Evolutionary conservation across 2,113 vertebrate genomes (phyloP), one percentile per base, ranked within the genome.

Genomic region (Galbula dea): DNA sequence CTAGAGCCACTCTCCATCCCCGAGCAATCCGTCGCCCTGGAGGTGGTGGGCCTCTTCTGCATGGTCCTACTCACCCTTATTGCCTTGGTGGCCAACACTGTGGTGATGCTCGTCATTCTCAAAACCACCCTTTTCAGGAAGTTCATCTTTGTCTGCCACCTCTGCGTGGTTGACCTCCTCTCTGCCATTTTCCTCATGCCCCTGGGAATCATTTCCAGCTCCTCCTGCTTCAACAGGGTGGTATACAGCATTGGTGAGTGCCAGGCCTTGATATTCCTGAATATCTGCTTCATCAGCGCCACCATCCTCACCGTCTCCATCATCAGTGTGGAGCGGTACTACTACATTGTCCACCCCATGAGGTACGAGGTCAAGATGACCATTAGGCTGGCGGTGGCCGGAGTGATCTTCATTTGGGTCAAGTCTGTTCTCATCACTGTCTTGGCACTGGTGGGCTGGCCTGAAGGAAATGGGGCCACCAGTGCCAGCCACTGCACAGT

Each of bases 321-420:
- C 57, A 99, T 99, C 94, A 99, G 98, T 0, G 97, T 99, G n/a
- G 99, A 99, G 93, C 97, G 99, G 34, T 99, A 98, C 96, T 99
- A 99, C 94, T 98, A 99, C 95, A 99, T 99, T 0, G 98, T 98
- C 41, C 98, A 99, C 46, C 99, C 99, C 21, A 97, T 99, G 98
- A 98, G 97, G 91, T 99, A 99, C 7, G 98, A 98, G 91, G 98
- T 98, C 27, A 98, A 98, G 90, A 99, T 99, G 96, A 98, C 98
- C 6, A 96, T 98, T 26, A 96, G 97, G 83, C 95, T 99, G 29
- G 98, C 98, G 0, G 96, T 98, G 24, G 97, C 95, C 0, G 97
- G 98, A 11, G 97, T 99, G 86, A 93, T 97, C 61, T 96, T 98
- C 95, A 98, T 98, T 59, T 99, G 98, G 98, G 94, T 98, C 82